Conservation (phyloP, 2,113 vertebrate species). For the Zeus faber region DNA sequence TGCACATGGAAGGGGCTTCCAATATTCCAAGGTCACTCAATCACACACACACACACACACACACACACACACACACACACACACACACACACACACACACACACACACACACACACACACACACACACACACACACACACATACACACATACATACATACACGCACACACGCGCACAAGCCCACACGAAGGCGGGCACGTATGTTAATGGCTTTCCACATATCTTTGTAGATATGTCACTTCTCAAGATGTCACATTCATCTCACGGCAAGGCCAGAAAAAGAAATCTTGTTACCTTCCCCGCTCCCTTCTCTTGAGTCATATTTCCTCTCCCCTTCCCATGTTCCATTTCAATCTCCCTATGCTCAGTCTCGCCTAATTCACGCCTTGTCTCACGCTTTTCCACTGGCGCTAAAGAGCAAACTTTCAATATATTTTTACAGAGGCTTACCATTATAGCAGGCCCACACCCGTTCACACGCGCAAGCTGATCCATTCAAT, state of each 20-base stretch:
- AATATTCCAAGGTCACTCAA: too few species aligned
- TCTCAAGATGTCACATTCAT: not conserved
- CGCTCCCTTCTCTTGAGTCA: too few species aligned
- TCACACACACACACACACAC: too few species aligned
- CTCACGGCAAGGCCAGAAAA: too few species aligned
- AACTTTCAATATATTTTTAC: constrained; percentile 9
- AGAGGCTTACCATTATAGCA: not conserved
- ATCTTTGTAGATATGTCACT: not conserved
- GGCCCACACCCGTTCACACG: too few species aligned
- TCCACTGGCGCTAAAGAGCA: not conserved
- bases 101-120: not conserved
- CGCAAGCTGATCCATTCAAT: not conserved
- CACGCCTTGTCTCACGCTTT: not conserved
- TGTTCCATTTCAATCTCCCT: not conserved
- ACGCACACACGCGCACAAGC: constrained; percentile 3
- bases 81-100: not conserved
- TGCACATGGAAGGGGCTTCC: too few species aligned
- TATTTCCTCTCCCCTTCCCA: too few species aligned
- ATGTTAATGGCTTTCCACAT: too few species aligned
- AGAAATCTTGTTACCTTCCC: too few species aligned
- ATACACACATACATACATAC: constrained; percentile 1
- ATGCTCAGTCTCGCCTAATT: not conserved
- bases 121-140: constrained; percentile 2
- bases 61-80: not conserved
- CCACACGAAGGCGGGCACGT: not conserved